Conservation (phyloP, 2,888 invertebrate genomes). For the Ophioninae sp. region DNA sequence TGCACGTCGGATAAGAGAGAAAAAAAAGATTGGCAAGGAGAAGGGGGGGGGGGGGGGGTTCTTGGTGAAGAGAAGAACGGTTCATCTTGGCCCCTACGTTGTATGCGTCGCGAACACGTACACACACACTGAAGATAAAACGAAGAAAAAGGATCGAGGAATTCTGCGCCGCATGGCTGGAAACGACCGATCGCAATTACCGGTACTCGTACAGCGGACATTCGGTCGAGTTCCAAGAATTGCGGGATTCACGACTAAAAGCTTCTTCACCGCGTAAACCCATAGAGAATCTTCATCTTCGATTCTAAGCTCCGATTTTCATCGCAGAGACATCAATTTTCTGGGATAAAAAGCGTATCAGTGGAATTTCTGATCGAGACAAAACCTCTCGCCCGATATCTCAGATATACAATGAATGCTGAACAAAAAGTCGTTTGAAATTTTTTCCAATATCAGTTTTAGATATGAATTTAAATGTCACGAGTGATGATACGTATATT, state of each 20-base stretch:
- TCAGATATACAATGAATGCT: neutral
- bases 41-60: neutral
- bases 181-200: constrained; percentile 43
- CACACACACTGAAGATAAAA: constrained; percentile 6
- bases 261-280: constrained; percentile 14
- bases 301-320: neutral
- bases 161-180: constrained; percentile 37
- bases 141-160: constrained; percentile 26
- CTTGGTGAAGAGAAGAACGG: constrained; percentile 28
- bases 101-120: constrained; percentile 8
- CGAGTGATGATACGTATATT: neutral
- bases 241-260: constrained; percentile 29
- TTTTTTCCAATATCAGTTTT: neutral
- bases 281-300: neutral
- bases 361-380: neutral
- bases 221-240: constrained; percentile 50
- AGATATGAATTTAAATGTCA: neutral
- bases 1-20: neutral
- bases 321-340: neutral
- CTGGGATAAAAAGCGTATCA: no score
- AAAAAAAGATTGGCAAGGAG: no score
- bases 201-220: constrained; percentile 26
- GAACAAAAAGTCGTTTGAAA: neutral
- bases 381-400: neutral
- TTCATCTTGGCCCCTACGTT: constrained; percentile 35